Evolutionary conservation across 92 coral and sea anemone species (phyloP), one percentile per base, ranked within the genome.

Genomic region (Paramuricea clavata): DNA sequence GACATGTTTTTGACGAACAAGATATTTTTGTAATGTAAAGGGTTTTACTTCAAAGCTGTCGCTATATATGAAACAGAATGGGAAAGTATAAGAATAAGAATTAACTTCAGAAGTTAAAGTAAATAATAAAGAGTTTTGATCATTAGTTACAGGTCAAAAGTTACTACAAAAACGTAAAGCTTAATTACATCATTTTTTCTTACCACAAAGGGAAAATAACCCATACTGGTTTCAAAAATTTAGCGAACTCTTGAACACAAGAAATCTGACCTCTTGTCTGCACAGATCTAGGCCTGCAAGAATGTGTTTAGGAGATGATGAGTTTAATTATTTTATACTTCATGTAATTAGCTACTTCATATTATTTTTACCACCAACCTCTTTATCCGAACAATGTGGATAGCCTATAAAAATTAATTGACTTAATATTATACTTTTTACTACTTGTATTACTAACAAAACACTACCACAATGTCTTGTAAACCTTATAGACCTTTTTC

Each of bases 211-310:
- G 91, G 81, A 89, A 95, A 30, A 95, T 86, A 30, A 95, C 82
- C 98, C 98, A 94, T 12, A 90, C 91, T 32, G 94, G 95, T 54
- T 82, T 90, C 44, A 95, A 80, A 70, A 94, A 95, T 57, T 93
- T 91, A 16, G 87, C 91, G 76, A 95, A 95, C 72, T 95, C 94
- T 41, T 92, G 94, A 21, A 94, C 98, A 88, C 98, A 95, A 57
- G 93, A 92, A 57, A 95, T 95, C 80, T 95, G 98, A 8, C 96
- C 98, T 60, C 98, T 87, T 4, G 98, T 95, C 89, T 95, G 98
- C 3, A 95, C 98, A 69, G 98, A 95, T 86, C 90, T 95, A 0
- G 98, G 98, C 81, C 98, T 95, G 69, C 49, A 89, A 39, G 8
- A 54, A 54, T 15, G 52, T 54, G n/a, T n/a, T n/a, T n/a, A n/a